Conservation (phyloP, 1,140 invertebrate species). For the Maconellicoccus hirsutus region DNA sequence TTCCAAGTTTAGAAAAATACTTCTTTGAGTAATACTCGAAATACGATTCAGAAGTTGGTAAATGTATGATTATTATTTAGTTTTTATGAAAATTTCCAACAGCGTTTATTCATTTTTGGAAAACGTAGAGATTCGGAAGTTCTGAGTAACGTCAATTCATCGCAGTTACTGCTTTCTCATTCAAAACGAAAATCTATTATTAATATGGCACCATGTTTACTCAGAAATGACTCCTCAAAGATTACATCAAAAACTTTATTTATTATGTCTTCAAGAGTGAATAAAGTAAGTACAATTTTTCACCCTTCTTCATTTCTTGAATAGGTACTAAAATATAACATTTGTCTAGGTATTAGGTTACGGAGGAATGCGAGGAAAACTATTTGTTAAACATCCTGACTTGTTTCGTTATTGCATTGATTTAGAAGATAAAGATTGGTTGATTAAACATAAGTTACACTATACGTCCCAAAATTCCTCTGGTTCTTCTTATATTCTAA, state of each 20-base stretch:
- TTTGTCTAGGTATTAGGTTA: slow-evolving; percentile 7
- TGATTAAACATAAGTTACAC: slow-evolving; percentile 60
- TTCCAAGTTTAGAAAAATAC: too few relatives aligned
- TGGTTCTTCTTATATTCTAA: slow-evolving; percentile 47
- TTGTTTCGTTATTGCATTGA: slow-evolving; percentile 66
- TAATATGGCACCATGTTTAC: neutral
- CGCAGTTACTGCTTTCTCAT: slow-evolving; percentile 31
- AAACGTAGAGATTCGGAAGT: slow-evolving; percentile 23
- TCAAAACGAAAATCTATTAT: slow-evolving; percentile 14
- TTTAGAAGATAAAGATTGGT: slow-evolving; percentile 70
- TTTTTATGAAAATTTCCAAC: neutral
- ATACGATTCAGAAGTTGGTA: too few relatives aligned
- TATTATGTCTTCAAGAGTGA: slow-evolving; percentile 45
- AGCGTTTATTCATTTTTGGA: slow-evolving; percentile 14
- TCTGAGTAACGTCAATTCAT: slow-evolving; percentile 29
- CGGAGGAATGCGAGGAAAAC: neutral
- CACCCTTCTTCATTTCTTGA: neutral
- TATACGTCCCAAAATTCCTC: slow-evolving; percentile 45
- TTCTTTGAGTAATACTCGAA: too few relatives aligned
- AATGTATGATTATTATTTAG: neutral
- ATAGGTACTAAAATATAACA: neutral
- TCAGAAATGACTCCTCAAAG: slow-evolving; percentile 47
- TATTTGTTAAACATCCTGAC: slow-evolving; percentile 49
- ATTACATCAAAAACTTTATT: slow-evolving; percentile 55
- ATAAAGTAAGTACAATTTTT: slow-evolving; percentile 28